Evolutionary conservation across 2,113 vertebrate species (phyloP).

Genomic region (Pteronura brasiliensis): DNA sequence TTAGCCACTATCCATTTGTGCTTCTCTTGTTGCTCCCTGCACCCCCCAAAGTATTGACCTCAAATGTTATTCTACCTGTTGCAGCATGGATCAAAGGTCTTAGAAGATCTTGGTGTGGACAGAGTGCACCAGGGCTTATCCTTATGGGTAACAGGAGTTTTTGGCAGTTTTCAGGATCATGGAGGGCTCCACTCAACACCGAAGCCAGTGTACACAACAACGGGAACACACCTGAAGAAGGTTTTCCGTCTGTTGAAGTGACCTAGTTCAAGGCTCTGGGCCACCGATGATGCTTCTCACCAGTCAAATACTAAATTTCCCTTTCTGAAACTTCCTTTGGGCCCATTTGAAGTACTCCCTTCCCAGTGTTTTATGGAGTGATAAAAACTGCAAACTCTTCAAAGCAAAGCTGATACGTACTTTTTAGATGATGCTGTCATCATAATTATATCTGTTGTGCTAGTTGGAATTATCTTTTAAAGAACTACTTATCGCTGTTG

Average conservation of each 20-base stretch:
- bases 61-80: not conserved
- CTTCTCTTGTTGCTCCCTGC: not conserved
- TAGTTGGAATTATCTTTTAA: slow-evolving; percentile 8
- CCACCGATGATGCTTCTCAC: not conserved
- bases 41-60: not conserved
- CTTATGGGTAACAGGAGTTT: not conserved
- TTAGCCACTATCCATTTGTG: accelerated
- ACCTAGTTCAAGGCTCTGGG: not conserved
- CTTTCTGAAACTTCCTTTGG: not conserved
- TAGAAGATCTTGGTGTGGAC: not conserved
- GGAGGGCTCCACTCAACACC: not conserved
- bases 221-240: not conserved
- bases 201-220: not conserved
- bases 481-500: not conserved
- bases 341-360: not conserved
- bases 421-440: not conserved
- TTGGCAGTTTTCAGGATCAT: not conserved
- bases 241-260: not conserved
- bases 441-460: not conserved
- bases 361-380: not conserved
- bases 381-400: not conserved
- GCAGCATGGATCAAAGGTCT: not conserved
- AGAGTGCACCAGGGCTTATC: not conserved
- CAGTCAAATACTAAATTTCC: not conserved
- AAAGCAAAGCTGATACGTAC: not conserved